Conservation (phyloP, 2,888 invertebrate genomes). For the Pseudococcus longispinus region DNA sequence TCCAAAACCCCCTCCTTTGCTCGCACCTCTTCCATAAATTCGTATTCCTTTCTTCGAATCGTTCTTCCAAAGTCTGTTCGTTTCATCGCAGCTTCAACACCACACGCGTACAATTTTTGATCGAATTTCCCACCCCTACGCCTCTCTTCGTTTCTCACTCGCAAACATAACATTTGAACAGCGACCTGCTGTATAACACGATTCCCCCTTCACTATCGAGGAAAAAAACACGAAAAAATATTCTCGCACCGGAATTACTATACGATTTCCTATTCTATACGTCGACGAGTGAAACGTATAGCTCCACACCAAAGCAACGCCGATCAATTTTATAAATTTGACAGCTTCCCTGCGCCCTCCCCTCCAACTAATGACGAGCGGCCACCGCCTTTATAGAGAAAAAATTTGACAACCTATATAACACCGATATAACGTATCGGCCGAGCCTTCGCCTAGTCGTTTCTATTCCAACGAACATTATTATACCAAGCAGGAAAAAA, state of each 20-base stretch:
- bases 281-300: conserved; percentile 4
- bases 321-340: conserved; percentile 31
- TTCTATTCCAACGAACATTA: not conserved
- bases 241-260: conserved; percentile 1
- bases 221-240: conserved; percentile 2
- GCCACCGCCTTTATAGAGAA: not conserved
- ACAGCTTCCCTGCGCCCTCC: not conserved
- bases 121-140: not conserved
- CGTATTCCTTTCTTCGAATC: not conserved
- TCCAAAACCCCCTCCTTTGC: not conserved
- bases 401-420: conserved; percentile 4
- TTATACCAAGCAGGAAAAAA: not conserved
- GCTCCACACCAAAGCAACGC: not conserved
- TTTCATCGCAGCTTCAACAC: not conserved
- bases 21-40: not conserved
- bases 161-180: not conserved
- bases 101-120: not conserved
- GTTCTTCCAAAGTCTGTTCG: not conserved
- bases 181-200: not conserved
- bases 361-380: not conserved
- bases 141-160: not conserved
- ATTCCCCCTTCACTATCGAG: not conserved
- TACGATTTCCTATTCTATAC: not conserved
- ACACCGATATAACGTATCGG: not conserved
- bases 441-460: not conserved